Conservation (phyloP, 2,888 invertebrate genomes). For the Lasioglossum zephyrum region DNA sequence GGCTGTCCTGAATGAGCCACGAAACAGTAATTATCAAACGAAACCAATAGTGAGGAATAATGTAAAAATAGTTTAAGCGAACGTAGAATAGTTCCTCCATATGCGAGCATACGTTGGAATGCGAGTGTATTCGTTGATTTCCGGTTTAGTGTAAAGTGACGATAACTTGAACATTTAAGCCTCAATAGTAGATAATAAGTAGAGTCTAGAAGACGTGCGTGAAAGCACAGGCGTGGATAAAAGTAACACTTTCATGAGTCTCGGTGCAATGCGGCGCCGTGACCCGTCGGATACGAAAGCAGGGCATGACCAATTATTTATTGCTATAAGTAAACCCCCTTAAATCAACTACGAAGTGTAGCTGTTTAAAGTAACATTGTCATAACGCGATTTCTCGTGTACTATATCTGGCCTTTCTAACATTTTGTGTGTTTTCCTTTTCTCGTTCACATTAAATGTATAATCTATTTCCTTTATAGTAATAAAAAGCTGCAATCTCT, state of each 20-base stretch:
- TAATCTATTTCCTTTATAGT: constrained; percentile 72
- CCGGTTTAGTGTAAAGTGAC: constrained; percentile 77
- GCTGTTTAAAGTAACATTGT: constrained; percentile 75
- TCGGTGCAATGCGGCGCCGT: constrained; percentile 38
- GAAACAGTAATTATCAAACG: not conserved
- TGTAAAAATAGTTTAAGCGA: not conserved
- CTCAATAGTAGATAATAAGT: constrained; percentile 75
- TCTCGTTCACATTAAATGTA: constrained; percentile 54
- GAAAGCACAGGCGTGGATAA: constrained; percentile 73
- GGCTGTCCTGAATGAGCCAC: not conserved
- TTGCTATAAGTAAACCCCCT: constrained; percentile 76
- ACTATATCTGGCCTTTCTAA: constrained; percentile 77
- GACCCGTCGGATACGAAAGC: constrained; percentile 71
- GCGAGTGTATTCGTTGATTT: not conserved
- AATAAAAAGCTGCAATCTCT: constrained; percentile 77
- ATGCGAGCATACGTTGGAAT: not conserved
- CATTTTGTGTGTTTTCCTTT: constrained; percentile 51
- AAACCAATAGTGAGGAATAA: not conserved
- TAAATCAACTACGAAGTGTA: constrained; percentile 76
- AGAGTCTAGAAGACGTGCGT: constrained; percentile 75
- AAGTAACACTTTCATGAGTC: constrained; percentile 69
- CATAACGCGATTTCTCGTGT: constrained; percentile 69
- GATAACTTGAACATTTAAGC: constrained; percentile 77
- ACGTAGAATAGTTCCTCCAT: not conserved
- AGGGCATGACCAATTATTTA: constrained; percentile 76